phyloP scores from a whole-genome alignment of 2,888 invertebrate species.

The Agrenia bidenticulata region DNA sequence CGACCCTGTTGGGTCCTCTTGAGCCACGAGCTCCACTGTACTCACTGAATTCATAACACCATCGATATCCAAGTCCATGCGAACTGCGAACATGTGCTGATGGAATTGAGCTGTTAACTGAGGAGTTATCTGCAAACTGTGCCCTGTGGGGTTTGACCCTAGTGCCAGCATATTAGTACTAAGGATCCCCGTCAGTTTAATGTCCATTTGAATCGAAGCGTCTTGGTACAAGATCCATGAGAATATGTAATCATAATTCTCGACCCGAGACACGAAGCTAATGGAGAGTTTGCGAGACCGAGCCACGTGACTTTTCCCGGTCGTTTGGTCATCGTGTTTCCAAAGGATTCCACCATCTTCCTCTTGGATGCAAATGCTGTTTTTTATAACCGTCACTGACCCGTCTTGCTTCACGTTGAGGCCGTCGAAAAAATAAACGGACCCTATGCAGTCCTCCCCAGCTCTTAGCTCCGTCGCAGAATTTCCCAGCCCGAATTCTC shows the following conservation, averaged over 20 bases:
- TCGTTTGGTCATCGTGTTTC: conserved; percentile 29
- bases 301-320: conserved; percentile 5
- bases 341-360: conserved; percentile 35
- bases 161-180: conserved; percentile 24
- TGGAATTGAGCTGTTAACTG: conserved; percentile 43
- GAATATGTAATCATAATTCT: conserved; percentile 40
- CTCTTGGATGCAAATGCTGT: conserved; percentile 34
- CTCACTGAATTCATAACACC: conserved; percentile 32
- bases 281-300: conserved; percentile 28
- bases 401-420: conserved; percentile 22
- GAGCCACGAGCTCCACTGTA: conserved; percentile 26
- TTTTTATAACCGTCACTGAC: background rate
- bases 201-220: conserved; percentile 28
- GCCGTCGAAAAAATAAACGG: conserved; percentile 24
- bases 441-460: conserved; percentile 27
- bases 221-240: conserved; percentile 40
- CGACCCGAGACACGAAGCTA: conserved; percentile 28
- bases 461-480: conserved; percentile 12
- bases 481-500: conserved; percentile 37
- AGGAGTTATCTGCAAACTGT: conserved; percentile 10
- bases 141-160: background rate
- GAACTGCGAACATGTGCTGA: conserved; percentile 46
- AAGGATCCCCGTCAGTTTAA: conserved; percentile 30
- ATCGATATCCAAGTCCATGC: conserved; percentile 46
- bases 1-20: conserved; percentile 18